Percentiles rank a stretch among this genome's conserved stretches.
phyloP scores from a whole-genome alignment of 2,888 invertebrate species.

The Tipula unca region DNA sequence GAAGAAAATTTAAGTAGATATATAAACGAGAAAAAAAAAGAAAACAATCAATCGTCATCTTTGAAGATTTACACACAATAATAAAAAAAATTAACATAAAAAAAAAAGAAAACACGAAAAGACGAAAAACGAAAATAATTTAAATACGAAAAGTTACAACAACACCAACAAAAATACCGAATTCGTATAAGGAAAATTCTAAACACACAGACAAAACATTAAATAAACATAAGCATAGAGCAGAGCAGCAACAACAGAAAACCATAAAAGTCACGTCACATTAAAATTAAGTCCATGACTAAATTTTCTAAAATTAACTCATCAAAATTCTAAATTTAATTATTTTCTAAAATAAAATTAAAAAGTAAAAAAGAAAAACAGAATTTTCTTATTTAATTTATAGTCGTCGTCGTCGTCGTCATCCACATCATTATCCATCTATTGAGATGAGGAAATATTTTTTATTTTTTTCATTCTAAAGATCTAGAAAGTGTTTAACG shows the following conservation, averaged over 20 bases:
- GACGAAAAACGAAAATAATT: neutral
- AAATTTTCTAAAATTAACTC: constrained; percentile 18
- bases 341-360: constrained; percentile 1
- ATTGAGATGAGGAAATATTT: neutral
- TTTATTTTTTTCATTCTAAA: neutral
- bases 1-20: neutral
- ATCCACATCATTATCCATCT: neutral
- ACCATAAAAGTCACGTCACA: constrained; percentile 2
- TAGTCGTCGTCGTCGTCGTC: neutral
- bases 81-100: no score
- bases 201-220: constrained; percentile 10
- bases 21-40: neutral
- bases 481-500: neutral
- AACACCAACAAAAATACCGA: neutral
- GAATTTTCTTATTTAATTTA: neutral
- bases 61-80: neutral
- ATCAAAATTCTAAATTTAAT: constrained; percentile 15
- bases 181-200: neutral
- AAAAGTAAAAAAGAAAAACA: neutral
- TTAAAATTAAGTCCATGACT: constrained; percentile 14
- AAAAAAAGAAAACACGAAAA: no score
- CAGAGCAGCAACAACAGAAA: neutral
- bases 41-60: neutral
- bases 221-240: neutral
- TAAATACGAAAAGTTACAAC: neutral